Conservation (phyloP, 2,797 vertebrate species). For the Hozukius guyotensis region DNA sequence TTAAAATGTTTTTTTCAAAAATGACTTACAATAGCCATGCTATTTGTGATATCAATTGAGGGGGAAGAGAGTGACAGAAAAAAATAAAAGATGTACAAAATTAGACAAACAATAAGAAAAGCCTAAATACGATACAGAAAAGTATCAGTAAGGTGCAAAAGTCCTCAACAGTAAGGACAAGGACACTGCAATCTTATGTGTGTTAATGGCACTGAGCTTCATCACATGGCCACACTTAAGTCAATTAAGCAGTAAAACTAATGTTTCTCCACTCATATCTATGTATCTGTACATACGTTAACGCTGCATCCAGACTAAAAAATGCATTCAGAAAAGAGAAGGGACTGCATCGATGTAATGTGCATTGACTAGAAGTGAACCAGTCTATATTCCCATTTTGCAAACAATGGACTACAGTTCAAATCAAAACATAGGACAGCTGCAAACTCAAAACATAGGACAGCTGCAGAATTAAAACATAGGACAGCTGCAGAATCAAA, state of each 20-base stretch:
- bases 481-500: accelerated
- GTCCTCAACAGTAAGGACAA: neutral
- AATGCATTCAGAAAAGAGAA: too few relatives aligned
- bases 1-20: neutral
- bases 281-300: too few relatives aligned
- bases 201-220: neutral
- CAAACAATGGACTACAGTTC: neutral
- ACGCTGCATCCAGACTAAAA: too few relatives aligned
- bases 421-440: too few relatives aligned
- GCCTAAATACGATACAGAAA: neutral
- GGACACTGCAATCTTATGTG: neutral
- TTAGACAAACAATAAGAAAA: neutral
- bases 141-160: neutral
- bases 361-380: too few relatives aligned
- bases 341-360: too few relatives aligned
- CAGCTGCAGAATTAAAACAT: too few relatives aligned
- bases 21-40: neutral
- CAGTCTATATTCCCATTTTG: too few relatives aligned
- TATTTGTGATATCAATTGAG: neutral
- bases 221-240: neutral
- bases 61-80: neutral
- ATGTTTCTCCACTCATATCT: too few relatives aligned
- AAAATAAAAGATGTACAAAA: neutral
- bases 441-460: too few relatives aligned
- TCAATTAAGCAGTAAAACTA: too few relatives aligned